phyloP scores from a whole-genome alignment of 1,140 invertebrate genomes.

The Psilanteris sp. region DNA sequence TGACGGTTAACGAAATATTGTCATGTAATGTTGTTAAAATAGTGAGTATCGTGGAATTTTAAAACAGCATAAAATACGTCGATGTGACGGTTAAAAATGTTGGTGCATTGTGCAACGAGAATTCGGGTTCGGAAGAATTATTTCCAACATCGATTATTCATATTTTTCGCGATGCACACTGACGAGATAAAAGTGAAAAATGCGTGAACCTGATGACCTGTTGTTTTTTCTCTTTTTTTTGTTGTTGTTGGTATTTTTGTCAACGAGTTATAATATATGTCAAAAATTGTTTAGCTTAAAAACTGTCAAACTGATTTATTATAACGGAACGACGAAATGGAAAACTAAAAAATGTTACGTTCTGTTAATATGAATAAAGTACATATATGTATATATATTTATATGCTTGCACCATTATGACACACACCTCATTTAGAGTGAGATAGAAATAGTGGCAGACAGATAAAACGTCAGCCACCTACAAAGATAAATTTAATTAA shows the following conservation, averaged over 20 bases:
- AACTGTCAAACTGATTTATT: neutral
- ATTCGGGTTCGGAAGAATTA: slow-evolving; percentile 5
- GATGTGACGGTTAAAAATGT: slow-evolving; percentile 8
- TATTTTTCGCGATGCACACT: slow-evolving; percentile 11
- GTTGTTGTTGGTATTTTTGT: slow-evolving; percentile 8
- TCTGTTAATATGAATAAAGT: no score
- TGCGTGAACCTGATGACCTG: slow-evolving; percentile 3
- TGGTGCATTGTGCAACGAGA: neutral
- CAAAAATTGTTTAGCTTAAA: neutral
- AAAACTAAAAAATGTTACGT: no score
- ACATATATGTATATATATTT: no score
- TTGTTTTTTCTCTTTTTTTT: no score
- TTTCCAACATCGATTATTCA: slow-evolving; percentile 23
- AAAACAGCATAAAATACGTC: slow-evolving; percentile 4
- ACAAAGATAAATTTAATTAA: no score
- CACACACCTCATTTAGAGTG: no score
- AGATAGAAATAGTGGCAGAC: no score
- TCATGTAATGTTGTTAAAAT: slow-evolving; percentile 4
- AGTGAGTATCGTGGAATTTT: neutral
- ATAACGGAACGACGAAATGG: no score
- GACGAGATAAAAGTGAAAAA: slow-evolving; percentile 19
- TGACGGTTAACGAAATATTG: no score
- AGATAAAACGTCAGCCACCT: no score
- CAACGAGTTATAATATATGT: neutral
- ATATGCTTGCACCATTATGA: no score